Evolutionary conservation across 1,140 invertebrate species (phyloP).

Genomic region (Drosophila athabasca): DNA sequence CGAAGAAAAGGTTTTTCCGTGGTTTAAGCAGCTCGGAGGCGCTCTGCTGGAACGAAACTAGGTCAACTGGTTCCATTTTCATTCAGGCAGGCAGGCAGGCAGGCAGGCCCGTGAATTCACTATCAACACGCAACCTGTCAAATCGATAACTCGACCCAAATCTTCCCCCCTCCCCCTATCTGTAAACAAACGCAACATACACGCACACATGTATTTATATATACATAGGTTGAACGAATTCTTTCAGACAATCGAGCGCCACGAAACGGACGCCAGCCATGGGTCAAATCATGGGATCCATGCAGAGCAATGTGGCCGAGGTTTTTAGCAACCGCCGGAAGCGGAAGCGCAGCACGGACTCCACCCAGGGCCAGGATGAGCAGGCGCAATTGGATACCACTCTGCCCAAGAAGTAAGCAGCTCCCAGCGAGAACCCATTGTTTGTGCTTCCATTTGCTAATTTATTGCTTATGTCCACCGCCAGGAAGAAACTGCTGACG

Average conservation of each 20-base stretch:
- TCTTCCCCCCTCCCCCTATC: not conserved
- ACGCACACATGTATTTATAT: not conserved
- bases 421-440: no score
- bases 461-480: slow-evolving; percentile 22
- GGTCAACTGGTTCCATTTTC: slow-evolving; percentile 53
- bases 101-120: not conserved
- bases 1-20: slow-evolving; percentile 24
- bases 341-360: slow-evolving; percentile 71
- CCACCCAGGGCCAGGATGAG: slow-evolving; percentile 43
- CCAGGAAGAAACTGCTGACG: slow-evolving; percentile 88
- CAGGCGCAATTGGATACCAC: slow-evolving; percentile 38
- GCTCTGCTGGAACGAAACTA: slow-evolving; percentile 40
- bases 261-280: slow-evolving; percentile 29
- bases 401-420: slow-evolving; percentile 74
- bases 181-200: not conserved
- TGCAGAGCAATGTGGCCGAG: slow-evolving; percentile 69
- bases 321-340: slow-evolving; percentile 69
- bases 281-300: slow-evolving; percentile 73
- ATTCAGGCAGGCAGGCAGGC: not conserved
- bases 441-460: not conserved
- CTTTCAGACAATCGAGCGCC: not conserved
- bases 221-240: not conserved
- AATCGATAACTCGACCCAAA: slow-evolving; percentile 35
- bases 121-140: slow-evolving; percentile 61
- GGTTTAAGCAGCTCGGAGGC: slow-evolving; percentile 13